Conservation (phyloP, 2,113 vertebrate genomes). For the human region DNA sequence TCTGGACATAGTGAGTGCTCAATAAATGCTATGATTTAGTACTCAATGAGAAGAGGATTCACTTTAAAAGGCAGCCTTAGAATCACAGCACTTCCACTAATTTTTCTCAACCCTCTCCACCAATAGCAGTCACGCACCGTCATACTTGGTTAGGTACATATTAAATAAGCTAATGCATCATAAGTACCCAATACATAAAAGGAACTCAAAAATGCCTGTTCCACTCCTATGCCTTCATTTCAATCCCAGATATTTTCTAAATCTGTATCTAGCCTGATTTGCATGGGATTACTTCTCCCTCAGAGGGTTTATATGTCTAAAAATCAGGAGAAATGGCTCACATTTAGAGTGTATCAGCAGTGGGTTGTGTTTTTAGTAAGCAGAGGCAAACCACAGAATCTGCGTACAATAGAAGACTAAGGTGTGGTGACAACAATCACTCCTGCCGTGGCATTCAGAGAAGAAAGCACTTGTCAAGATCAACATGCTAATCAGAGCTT, state of each 20-base stretch:
- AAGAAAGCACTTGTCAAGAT: constrained; percentile 82
- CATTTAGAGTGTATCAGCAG: constrained; percentile 31
- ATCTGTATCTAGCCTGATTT: constrained; percentile 25
- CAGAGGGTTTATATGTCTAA: not conserved
- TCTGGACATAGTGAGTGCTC: not conserved
- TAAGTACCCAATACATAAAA: not conserved
- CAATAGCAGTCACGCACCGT: not conserved
- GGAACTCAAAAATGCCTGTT: not conserved
- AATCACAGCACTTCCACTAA: not conserved
- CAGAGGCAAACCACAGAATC: constrained; percentile 62
- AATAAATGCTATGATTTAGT: not conserved
- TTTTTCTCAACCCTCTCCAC: not conserved
- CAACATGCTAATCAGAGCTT: constrained; percentile 84
- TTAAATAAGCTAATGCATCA: not conserved
- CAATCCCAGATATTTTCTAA: not conserved
- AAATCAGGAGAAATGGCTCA: constrained; percentile 49
- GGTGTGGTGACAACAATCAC: constrained; percentile 77
- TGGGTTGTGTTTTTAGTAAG: constrained; percentile 73
- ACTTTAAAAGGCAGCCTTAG: not conserved
- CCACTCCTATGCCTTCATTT: not conserved
- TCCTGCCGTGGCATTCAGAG: constrained; percentile 80
- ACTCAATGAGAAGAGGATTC: not conserved
- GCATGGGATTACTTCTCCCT: not conserved
- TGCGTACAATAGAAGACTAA: constrained; percentile 65
- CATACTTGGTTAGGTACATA: not conserved